Evolutionary conservation across 2,888 invertebrate genomes (phyloP).

Genomic region (Pedicia rivosa): DNA sequence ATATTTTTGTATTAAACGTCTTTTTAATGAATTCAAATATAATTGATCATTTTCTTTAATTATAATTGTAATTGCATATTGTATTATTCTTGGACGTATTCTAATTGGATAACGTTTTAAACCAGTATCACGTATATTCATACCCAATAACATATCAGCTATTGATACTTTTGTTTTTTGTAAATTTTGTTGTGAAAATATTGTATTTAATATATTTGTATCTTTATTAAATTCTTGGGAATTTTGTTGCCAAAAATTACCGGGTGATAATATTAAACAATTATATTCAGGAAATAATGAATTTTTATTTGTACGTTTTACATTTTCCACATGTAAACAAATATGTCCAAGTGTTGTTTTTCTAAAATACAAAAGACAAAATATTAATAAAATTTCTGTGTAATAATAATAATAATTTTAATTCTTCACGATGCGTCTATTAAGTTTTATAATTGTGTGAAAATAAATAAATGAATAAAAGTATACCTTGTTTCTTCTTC

Average conservation of each 20-base stretch:
- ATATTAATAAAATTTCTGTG: not conserved
- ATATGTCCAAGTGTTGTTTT: slow-evolving; percentile 59
- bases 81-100: slow-evolving; percentile 67
- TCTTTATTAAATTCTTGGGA: slow-evolving; percentile 63
- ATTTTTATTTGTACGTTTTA: slow-evolving; percentile 45
- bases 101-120: slow-evolving; percentile 76
- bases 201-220: slow-evolving; percentile 60
- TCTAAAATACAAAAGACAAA: slow-evolving; percentile 30
- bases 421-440: not conserved
- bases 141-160: slow-evolving; percentile 83
- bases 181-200: slow-evolving; percentile 64
- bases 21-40: slow-evolving; percentile 59
- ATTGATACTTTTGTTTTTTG: slow-evolving; percentile 72
- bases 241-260: slow-evolving; percentile 85
- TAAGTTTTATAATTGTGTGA: too few species aligned
- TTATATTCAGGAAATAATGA: slow-evolving; percentile 75
- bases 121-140: slow-evolving; percentile 80
- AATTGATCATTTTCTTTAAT: slow-evolving; percentile 60
- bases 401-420: slow-evolving; percentile 4
- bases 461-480: slow-evolving; percentile 37
- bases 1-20: slow-evolving; percentile 51
- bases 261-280: slow-evolving; percentile 82
- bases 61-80: slow-evolving; percentile 80
- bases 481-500: slow-evolving; percentile 52
- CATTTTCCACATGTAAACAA: slow-evolving; percentile 72